Evolutionary conservation across 2,113 vertebrate species (phyloP), one percentile per base, ranked within the genome.

Genomic region (human (Homo sapiens)): DNA sequence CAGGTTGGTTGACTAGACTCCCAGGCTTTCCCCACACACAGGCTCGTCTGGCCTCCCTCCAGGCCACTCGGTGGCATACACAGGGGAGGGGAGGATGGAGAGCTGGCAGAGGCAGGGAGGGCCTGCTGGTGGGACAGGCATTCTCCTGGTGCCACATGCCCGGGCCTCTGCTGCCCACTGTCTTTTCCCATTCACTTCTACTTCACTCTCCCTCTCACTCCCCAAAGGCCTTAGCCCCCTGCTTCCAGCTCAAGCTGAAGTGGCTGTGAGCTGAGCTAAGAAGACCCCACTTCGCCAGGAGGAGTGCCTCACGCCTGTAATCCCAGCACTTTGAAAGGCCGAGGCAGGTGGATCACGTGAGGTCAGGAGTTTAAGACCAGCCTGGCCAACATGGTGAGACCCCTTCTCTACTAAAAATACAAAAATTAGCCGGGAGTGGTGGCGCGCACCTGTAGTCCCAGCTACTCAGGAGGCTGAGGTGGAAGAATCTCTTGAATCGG

Each of bases 81-180:
- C 1, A 8, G 59, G 10, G 9, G 25, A 72, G 30, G 30, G 50
- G 9, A 70, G 55, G 10, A 30, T 7, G 9, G 13, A 7, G 3
- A 68, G 17, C 45, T 78, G n/a, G n/a, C 38, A 90, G 50, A 61
- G 66, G 8, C 14, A 16, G n/a, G 35, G 38, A 25, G 2, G 32
- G 70, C 57, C 43, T 76, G 8, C 32, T 23, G 4, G 4, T 3
- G 8, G 40, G 35, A 14, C 23, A 25, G 52, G 66, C 14, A 0
- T 0, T 0, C 48, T 8, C 61, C 27, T 64, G 61, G 27, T 64
- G 7, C 81, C 4, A 23, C 25, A 55, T 0, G 1, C n/a, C 68
- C 1, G 9, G 9, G 78, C 22, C 17, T 57, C 35, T 27, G 87
- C 27, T 5, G 1, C 45, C 2, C 8, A 3, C 38, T 3, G 3